Percentiles rank a stretch among this genome's conserved stretches.
These are phyloP conservation scores for Aphaenogaster rudis DNA, from an alignment of 1,140 invertebrate species.

Conservation along the genomic window DNA sequence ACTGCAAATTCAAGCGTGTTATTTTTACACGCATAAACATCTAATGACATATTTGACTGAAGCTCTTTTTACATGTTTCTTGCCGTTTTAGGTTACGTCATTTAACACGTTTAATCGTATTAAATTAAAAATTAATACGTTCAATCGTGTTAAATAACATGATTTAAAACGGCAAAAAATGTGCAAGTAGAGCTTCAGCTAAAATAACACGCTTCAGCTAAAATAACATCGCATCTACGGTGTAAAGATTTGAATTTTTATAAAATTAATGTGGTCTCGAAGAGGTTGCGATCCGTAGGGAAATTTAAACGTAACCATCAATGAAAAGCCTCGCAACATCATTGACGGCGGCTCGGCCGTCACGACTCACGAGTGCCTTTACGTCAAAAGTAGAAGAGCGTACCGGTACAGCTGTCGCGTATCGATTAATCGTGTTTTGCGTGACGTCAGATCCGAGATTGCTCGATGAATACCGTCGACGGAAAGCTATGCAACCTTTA, in stretches of 20 bases:
- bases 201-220: too few relatives aligned
- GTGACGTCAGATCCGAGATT: conserved; percentile 60
- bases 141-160: too few relatives aligned
- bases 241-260: not conserved
- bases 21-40: too few relatives aligned
- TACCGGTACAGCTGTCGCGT: conserved; percentile 33
- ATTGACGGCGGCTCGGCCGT: not conserved
- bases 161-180: too few relatives aligned
- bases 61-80: too few relatives aligned
- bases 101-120: too few relatives aligned
- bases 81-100: too few relatives aligned
- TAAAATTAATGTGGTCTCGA: not conserved
- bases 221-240: not conserved
- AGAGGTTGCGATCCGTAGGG: not conserved
- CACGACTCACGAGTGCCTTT: not conserved
- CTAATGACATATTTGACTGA: too few relatives aligned
- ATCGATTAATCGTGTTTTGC: conserved; percentile 49
- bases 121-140: too few relatives aligned
- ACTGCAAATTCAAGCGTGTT: too few relatives aligned
- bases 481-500: conserved; percentile 69
- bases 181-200: too few relatives aligned
- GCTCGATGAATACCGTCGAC: conserved; percentile 66
- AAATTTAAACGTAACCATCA: not conserved
- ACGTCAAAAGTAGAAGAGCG: not conserved
- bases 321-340: not conserved